phyloP scores from a whole-genome alignment of 2,797 vertebrate genomes.

The Pangasius sanitwongsei region DNA sequence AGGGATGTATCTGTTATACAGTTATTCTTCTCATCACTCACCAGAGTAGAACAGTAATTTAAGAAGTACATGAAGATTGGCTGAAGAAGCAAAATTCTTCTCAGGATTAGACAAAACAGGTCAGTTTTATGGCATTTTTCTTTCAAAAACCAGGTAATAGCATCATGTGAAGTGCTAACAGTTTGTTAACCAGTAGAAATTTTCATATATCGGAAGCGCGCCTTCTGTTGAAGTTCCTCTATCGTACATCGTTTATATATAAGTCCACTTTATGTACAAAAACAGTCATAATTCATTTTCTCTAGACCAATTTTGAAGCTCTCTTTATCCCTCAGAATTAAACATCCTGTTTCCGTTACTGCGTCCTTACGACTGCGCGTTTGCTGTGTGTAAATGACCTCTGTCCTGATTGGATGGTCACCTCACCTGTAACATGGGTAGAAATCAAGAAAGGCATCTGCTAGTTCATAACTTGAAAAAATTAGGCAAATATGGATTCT shows the following conservation, averaged over 20 bases:
- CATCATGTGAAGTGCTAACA: neutral
- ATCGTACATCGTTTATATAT: neutral
- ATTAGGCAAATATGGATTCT: neutral
- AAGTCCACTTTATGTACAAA: neutral
- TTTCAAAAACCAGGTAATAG: neutral
- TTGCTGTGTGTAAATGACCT: neutral
- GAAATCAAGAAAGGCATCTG: neutral
- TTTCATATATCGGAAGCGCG: neutral
- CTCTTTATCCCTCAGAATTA: neutral
- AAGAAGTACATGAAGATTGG: neutral
- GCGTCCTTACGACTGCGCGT: neutral
- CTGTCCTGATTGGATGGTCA: neutral
- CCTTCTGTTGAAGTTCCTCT: neutral
- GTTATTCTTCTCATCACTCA: conserved; percentile 20
- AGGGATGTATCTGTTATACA: conserved; percentile 46
- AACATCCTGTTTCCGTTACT: neutral
- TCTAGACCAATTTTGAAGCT: neutral
- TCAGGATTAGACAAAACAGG: conserved; percentile 15
- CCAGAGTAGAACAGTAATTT: conserved; percentile 5
- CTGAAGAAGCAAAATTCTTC: neutral
- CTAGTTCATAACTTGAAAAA: neutral
- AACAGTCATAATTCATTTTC: neutral
- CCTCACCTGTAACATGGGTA: neutral
- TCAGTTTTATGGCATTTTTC: conserved; percentile 14
- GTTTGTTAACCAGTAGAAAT: neutral